These are phyloP conservation scores for Poecile montanus DNA, from an alignment of 2,797 vertebrate genomes.

Conservation along the genomic window DNA sequence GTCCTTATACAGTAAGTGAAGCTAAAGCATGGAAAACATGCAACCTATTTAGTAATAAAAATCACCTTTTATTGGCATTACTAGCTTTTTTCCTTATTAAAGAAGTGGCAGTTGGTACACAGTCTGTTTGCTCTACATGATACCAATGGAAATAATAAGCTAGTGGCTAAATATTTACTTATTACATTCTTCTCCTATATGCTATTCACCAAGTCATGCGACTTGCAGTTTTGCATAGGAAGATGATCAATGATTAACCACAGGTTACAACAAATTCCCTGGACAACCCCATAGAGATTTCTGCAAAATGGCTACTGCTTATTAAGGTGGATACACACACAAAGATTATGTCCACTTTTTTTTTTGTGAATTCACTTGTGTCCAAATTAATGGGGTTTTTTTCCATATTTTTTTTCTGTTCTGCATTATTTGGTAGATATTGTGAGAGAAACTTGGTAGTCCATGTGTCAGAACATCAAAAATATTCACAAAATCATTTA, in stretches of 20 bases:
- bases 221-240: constrained; percentile 18
- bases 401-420: not conserved
- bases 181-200: constrained; percentile 53
- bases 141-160: constrained; percentile 33
- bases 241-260: constrained; percentile 63
- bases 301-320: constrained; percentile 5
- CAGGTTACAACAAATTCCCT: not conserved
- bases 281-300: not conserved
- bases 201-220: constrained; percentile 3
- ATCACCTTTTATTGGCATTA: constrained; percentile 1
- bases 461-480: not conserved
- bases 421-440: not conserved
- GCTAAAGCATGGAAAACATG: not conserved
- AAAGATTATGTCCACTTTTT: not conserved
- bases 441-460: not conserved
- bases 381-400: not conserved
- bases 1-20: not conserved
- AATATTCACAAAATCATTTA: not conserved
- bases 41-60: not conserved
- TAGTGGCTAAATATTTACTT: constrained; percentile 63
- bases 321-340: not conserved
- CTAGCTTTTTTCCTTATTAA: constrained; percentile 7
- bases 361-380: not conserved
- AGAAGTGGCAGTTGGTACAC: constrained; percentile 39
- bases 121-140: constrained; percentile 7